phyloP scores from a whole-genome alignment of 2,113 vertebrate species.

The Thamnaconus septentrionalis region DNA sequence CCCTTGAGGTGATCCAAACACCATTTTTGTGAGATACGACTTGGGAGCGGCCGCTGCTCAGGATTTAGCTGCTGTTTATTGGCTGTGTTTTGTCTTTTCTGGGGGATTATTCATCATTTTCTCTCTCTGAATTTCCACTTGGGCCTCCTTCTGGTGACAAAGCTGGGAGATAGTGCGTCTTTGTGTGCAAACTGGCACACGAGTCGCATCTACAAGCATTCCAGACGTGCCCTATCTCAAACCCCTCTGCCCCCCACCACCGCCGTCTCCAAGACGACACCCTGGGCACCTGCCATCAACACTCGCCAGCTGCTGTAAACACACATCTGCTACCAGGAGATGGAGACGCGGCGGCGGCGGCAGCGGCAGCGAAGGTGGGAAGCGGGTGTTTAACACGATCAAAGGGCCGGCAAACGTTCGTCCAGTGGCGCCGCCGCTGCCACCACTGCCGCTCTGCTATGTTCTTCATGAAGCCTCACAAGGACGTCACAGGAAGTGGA shows the following conservation, averaged over 20 bases:
- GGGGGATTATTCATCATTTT: too few relatives aligned
- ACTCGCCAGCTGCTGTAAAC: slow-evolving; percentile 24
- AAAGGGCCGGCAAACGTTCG: background rate
- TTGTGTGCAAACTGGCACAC: background rate
- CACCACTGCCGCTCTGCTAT: background rate
- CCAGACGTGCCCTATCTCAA: slow-evolving; percentile 8
- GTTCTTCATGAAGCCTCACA: slow-evolving; percentile 4
- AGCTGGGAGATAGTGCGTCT: too few relatives aligned
- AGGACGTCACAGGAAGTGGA: slow-evolving; percentile 1
- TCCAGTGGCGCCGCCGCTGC: background rate
- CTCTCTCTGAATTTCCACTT: too few relatives aligned
- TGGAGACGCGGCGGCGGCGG: background rate
- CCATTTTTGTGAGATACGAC: too few relatives aligned
- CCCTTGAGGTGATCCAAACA: too few relatives aligned
- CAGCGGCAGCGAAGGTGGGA: background rate
- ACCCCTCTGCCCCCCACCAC: background rate
- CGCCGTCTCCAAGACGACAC: slow-evolving; percentile 7
- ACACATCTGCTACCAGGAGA: slow-evolving; percentile 11
- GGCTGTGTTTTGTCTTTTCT: too few relatives aligned
- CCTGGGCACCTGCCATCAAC: background rate
- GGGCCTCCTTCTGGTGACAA: too few relatives aligned
- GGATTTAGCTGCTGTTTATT: too few relatives aligned
- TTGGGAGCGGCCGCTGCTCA: too few relatives aligned
- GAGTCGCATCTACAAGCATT: background rate
- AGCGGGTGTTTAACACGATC: background rate